Evolutionary conservation across 1,140 invertebrate species (phyloP).

Genomic region (Hetaerina americana): DNA sequence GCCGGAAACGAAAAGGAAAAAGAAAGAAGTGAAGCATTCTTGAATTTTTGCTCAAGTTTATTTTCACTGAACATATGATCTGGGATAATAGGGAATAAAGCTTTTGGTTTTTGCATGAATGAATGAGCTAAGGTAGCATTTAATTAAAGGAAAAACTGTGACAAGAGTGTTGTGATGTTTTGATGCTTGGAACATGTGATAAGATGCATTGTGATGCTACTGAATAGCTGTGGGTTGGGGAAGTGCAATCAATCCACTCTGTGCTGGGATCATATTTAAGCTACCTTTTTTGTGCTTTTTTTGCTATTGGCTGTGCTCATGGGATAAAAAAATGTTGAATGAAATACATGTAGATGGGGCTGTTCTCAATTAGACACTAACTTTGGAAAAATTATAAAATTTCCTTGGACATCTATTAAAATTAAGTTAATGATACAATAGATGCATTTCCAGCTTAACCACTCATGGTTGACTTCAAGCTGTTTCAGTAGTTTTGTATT

Average conservation of each 20-base stretch:
- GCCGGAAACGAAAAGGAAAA: slow-evolving; percentile 30
- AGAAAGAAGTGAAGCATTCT: slow-evolving; percentile 29
- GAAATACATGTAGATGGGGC: background rate
- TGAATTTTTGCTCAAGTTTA: background rate
- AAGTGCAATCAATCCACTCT: background rate
- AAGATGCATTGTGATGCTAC: background rate
- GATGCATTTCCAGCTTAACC: too few species aligned
- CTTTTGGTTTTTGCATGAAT: background rate
- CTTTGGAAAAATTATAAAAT: too few species aligned
- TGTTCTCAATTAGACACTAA: background rate
- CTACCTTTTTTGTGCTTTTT: background rate
- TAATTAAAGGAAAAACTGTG: too few species aligned
- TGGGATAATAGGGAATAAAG: too few species aligned
- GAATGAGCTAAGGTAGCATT: too few species aligned
- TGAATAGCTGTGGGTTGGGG: too few species aligned
- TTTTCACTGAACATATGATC: background rate
- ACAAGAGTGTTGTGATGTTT: background rate
- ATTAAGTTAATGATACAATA: too few species aligned
- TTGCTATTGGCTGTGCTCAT: background rate
- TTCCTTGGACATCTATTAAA: too few species aligned
- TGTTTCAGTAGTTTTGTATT: too few species aligned
- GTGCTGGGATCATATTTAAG: background rate
- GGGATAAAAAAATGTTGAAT: background rate
- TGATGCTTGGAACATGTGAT: background rate
- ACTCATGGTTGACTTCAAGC: too few species aligned